Conservation (phyloP, 2,888 invertebrate species). For the Eremobia ochroleuca region DNA sequence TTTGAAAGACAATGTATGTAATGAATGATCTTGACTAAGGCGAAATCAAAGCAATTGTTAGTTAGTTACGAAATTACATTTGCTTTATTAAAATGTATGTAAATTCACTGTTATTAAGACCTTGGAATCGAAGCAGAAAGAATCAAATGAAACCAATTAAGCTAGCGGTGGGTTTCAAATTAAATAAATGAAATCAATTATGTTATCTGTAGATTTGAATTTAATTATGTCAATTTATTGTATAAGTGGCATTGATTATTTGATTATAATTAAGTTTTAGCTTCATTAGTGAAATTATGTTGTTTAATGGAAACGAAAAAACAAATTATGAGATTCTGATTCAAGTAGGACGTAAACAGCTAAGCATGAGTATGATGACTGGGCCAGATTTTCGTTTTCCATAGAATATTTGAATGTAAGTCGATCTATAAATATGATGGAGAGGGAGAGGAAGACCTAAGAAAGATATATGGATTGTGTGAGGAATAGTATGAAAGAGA, state of each 20-base stretch:
- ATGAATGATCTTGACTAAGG: no score
- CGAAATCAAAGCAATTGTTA: not conserved
- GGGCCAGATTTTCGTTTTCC: not conserved
- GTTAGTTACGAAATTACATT: constrained; percentile 19
- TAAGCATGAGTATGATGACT: no score
- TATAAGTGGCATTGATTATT: constrained; percentile 48
- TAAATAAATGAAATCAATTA: constrained; percentile 63
- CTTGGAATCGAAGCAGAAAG: constrained; percentile 58
- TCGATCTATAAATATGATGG: not conserved
- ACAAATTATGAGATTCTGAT: not conserved
- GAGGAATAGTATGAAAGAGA: not conserved
- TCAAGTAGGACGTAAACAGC: not conserved
- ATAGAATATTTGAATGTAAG: no score
- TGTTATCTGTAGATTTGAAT: constrained; percentile 48
- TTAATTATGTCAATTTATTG: constrained; percentile 65
- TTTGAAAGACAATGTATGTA: not conserved
- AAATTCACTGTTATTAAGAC: constrained; percentile 47
- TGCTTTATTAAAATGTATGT: constrained; percentile 22
- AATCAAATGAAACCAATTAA: constrained; percentile 60
- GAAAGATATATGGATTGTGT: not conserved
- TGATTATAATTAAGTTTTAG: constrained; percentile 25
- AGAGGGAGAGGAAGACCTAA: not conserved
- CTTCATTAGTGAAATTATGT: constrained; percentile 43
- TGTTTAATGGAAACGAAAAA: not conserved
- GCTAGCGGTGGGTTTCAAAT: constrained; percentile 57